A percentile compares a stretch with the other conserved stretches of the same genome.
phyloP scores from a whole-genome alignment of 2,888 invertebrate species.

The Lasius fuliginosus region DNA sequence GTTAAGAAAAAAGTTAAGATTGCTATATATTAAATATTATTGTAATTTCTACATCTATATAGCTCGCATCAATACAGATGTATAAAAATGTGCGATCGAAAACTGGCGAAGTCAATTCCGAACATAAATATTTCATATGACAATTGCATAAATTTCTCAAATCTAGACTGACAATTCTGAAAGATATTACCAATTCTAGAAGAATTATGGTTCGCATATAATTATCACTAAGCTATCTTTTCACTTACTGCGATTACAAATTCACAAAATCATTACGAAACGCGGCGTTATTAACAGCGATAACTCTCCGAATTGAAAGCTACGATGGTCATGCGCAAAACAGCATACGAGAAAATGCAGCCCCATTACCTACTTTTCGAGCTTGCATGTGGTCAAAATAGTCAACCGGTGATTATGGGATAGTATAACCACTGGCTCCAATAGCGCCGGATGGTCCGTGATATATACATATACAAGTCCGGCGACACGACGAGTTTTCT shows the following conservation, averaged over 20 bases:
- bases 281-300: neutral
- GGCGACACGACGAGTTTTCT: neutral
- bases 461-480: neutral
- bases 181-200: neutral
- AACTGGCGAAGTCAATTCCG: neutral
- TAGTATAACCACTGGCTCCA: slow-evolving; percentile 20
- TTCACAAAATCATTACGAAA: neutral
- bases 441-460: neutral
- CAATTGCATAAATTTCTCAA: neutral
- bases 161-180: neutral
- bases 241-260: neutral
- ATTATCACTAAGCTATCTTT: neutral
- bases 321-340: slow-evolving; percentile 47
- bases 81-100: neutral
- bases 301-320: neutral
- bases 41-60: neutral
- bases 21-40: neutral
- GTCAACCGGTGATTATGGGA: slow-evolving; percentile 39
- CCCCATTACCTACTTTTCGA: slow-evolving; percentile 41
- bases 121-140: neutral
- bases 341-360: neutral
- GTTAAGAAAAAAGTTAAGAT: neutral
- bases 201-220: neutral
- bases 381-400: slow-evolving; percentile 46
- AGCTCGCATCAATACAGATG: neutral